Conservation (phyloP, 2,888 invertebrate species). For the Thalpophila matura region DNA sequence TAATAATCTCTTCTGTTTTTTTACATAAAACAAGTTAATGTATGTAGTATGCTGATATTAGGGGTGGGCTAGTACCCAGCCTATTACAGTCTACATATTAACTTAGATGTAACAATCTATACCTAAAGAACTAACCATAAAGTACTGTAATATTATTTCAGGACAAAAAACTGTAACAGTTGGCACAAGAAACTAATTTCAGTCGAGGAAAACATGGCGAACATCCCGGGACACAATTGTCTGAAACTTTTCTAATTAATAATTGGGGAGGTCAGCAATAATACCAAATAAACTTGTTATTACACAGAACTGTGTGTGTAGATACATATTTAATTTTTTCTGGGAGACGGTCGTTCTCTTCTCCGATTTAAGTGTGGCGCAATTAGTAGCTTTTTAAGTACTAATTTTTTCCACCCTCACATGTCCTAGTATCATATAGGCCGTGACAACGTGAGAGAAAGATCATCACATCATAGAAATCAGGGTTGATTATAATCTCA, state of each 20-base stretch:
- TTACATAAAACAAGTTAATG: no score
- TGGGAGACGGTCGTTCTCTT: no score
- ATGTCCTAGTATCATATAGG: neutral
- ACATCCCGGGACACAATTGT: conserved; percentile 1
- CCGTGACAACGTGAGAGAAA: no score
- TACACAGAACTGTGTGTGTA: neutral
- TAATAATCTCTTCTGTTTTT: no score
- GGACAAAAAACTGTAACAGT: conserved; percentile 31
- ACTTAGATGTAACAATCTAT: neutral
- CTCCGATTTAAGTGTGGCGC: neutral
- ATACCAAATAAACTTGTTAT: conserved; percentile 2
- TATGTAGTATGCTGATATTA: no score
- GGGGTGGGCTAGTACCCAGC: no score
- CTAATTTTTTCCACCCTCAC: no score
- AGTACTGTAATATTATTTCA: neutral
- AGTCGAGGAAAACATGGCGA: conserved; percentile 22
- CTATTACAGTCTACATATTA: no score
- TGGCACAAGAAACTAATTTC: conserved; percentile 40
- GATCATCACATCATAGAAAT: no score
- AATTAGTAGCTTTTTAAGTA: no score
- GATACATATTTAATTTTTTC: neutral
- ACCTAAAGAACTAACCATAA: neutral
- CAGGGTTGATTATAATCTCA: no score
- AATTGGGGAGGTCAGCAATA: neutral
- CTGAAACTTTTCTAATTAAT: conserved; percentile 40